Evolutionary conservation across 2,888 invertebrate genomes (phyloP), one percentile per base, ranked within the genome.

Genomic region (Molorchus minor): DNA sequence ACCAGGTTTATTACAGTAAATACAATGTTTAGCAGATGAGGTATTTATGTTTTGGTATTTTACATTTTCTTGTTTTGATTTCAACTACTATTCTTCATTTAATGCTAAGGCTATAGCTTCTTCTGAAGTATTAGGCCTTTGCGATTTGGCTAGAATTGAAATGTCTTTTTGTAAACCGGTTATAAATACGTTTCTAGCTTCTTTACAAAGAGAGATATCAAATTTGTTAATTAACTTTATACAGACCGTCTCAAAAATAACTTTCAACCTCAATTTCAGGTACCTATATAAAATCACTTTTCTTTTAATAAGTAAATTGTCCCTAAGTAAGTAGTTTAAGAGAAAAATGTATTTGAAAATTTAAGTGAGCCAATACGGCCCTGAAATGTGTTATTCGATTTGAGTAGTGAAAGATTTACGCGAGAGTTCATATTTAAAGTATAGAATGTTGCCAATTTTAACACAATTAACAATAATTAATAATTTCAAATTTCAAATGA

Each of bases 221-320:
- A 21, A 46, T 7, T 33, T 36, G n/a, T 36, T 12, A n/a, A 20
- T 35, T 33, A 36, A 25, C 20, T 12, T 21, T 3, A 8, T n/a
- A 35, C 29, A 30, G 12, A 30, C 20, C 17, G 36, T 10, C n/a
- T 56, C 47, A 40, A 56, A 33, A 12, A 25, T 8, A 19, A 38
- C 38, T 8, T 47, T 13, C 47, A 56, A 49, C 40, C 40, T 56
- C 29, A 56, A 20, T 59, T 69, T 69, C 69, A 71, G 56, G 55
- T 56, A 13, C 20, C 30, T n/a, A n/a, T n/a, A n/a, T n/a, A n/a
- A n/a, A n/a, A n/a, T n/a, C n/a, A n/a, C n/a, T n/a, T n/a, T n/a
- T n/a, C n/a, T n/a, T n/a, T n/a, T n/a, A n/a, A n/a, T n/a, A n/a
- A n/a, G n/a, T n/a, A n/a, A n/a, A n/a, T n/a, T n/a, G n/a, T n/a